phyloP scores from a whole-genome alignment of 2,113 vertebrate species.

The Oenanthe oenanthe region DNA sequence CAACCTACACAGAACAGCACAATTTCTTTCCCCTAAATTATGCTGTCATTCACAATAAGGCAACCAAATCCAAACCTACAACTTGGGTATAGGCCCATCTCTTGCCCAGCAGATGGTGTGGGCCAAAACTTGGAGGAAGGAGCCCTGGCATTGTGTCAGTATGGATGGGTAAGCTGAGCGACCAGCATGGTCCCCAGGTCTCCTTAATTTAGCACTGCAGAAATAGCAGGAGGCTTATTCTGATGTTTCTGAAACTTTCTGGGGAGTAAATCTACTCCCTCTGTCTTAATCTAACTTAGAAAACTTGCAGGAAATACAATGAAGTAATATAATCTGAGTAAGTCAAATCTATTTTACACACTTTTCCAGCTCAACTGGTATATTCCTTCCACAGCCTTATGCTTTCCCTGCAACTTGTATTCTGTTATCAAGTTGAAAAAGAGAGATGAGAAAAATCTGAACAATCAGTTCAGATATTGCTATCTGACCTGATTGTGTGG shows the following conservation, averaged over 20 bases:
- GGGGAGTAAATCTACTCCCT: not conserved
- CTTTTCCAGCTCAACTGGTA: not conserved
- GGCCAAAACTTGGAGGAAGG: not conserved
- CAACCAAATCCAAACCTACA: not conserved
- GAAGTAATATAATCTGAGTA: not conserved
- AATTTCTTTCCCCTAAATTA: not conserved
- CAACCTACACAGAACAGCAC: not conserved
- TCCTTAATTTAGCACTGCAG: not conserved
- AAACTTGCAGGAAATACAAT: not conserved
- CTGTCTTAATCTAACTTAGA: not conserved
- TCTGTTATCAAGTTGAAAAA: not conserved
- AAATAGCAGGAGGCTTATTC: not conserved
- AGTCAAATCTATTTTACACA: not conserved
- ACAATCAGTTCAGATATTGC: not conserved
- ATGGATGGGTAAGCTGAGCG: not conserved
- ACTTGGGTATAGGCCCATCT: fast-evolving
- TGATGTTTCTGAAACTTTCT: not conserved
- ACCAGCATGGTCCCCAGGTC: fast-evolving
- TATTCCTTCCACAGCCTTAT: not conserved
- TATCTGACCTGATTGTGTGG: not conserved
- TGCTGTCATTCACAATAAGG: not conserved
- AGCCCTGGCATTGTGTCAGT: not conserved
- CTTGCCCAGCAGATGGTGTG: fast-evolving
- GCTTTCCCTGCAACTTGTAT: not conserved
- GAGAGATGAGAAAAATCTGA: not conserved